phyloP scores from a whole-genome alignment of 2,797 vertebrate species.

The Tarsius wallacei region DNA sequence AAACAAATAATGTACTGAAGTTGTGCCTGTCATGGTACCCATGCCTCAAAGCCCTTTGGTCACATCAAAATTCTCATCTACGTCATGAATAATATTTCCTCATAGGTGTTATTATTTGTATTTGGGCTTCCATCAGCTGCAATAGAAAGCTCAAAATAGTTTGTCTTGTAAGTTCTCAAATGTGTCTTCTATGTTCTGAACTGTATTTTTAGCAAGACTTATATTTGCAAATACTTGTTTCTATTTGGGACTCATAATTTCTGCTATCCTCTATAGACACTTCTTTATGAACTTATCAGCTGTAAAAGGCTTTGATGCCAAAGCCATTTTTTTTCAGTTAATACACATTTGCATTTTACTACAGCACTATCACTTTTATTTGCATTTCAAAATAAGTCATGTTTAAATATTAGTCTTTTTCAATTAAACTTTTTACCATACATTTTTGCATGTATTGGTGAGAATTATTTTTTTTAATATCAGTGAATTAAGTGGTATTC shows the following conservation, averaged over 20 bases:
- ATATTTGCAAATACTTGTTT: constrained; percentile 49
- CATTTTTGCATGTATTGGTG: background rate
- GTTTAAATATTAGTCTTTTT: constrained; percentile 64
- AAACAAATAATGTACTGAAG: constrained; percentile 4
- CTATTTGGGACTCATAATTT: background rate
- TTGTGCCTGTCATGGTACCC: background rate
- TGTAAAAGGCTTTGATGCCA: background rate
- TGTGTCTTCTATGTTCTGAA: background rate
- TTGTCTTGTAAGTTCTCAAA: background rate
- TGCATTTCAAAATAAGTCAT: constrained; percentile 59
- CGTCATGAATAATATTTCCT: background rate
- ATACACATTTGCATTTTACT: constrained; percentile 50
- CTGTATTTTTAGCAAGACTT: background rate
- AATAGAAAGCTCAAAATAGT: background rate
- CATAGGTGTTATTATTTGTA: background rate
- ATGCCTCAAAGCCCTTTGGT: background rate
- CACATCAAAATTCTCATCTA: background rate
- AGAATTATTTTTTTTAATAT: constrained; percentile 29
- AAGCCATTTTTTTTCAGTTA: background rate
- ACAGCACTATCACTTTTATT: background rate
- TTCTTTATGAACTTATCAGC: constrained; percentile 27
- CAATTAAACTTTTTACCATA: constrained; percentile 35
- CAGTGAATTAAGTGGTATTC: background rate
- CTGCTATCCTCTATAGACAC: background rate
- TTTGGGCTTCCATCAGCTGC: background rate